phyloP scores from a whole-genome alignment of 53 echinoderm and acorn worm species.

The Paracentrotus lividus region DNA sequence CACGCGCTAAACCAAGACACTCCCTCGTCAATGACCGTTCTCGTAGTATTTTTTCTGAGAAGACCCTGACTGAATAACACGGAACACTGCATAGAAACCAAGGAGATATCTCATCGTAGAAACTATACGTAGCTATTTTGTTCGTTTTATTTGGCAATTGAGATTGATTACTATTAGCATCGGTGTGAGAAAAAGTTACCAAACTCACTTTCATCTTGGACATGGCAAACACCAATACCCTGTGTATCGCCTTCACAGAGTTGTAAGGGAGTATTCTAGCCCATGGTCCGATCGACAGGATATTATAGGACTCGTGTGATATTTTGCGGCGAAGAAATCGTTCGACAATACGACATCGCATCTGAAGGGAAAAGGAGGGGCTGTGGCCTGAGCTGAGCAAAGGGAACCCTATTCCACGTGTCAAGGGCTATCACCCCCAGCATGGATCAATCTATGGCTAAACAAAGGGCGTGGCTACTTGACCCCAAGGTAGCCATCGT shows the following conservation, averaged over 20 bases:
- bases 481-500: slow-evolving; percentile 11
- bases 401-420: no score
- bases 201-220: no score
- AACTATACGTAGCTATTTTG: neutral
- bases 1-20: neutral
- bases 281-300: neutral
- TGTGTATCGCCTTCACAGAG: no score
- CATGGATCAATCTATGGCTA: neutral
- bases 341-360: neutral
- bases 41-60: slow-evolving; percentile 50
- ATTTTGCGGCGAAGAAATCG: neutral
- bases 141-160: neutral
- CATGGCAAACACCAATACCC: no score
- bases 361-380: neutral
- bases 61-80: neutral
- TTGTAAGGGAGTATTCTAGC: no score
- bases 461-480: slow-evolving; percentile 14
- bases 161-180: neutral
- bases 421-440: neutral
- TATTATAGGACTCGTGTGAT: neutral
- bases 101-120: no score
- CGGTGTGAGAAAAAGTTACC: no score
- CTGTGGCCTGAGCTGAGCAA: neutral
- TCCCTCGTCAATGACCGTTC: slow-evolving; percentile 20
- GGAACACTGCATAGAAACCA: no score